Evolutionary conservation across 2,113 vertebrate genomes (phyloP).

Genomic region (Leptodactylus fuscus): DNA sequence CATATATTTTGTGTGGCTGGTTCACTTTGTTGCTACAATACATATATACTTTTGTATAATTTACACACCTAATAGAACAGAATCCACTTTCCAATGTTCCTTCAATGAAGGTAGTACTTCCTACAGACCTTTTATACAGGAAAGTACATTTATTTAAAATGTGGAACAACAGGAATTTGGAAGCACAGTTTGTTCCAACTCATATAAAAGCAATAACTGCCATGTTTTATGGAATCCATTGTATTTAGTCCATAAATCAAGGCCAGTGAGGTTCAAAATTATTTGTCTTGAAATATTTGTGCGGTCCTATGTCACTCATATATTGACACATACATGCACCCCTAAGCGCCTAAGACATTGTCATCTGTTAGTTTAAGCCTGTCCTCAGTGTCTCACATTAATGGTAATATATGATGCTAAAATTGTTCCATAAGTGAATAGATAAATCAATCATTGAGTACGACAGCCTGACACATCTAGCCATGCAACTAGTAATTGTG

Average conservation of each 20-base stretch:
- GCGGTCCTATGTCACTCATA: background rate
- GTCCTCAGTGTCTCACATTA: background rate
- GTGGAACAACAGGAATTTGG: too few relatives aligned
- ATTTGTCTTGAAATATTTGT: background rate
- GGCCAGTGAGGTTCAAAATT: background rate
- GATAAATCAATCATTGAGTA: constrained; percentile 17
- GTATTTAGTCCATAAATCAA: background rate
- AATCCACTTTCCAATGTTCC: too few relatives aligned
- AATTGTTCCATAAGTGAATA: background rate
- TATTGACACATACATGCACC: background rate
- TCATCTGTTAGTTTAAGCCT: background rate
- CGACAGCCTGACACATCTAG: constrained; percentile 10
- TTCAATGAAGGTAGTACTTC: too few relatives aligned
- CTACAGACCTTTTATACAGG: too few relatives aligned
- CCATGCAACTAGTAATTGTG: constrained; percentile 15
- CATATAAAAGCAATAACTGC: too few relatives aligned
- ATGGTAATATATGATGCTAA: background rate
- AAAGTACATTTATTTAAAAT: too few relatives aligned
- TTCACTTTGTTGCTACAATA: too few relatives aligned
- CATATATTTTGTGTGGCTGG: too few relatives aligned
- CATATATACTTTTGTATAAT: too few relatives aligned
- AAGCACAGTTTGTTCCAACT: too few relatives aligned
- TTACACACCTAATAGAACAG: too few relatives aligned
- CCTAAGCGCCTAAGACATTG: background rate
- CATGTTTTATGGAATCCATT: too few relatives aligned